Evolutionary conservation across 2,888 invertebrate genomes (phyloP), one percentile per base, ranked within the genome.

Genomic region (Meghimatium bilineatum): DNA sequence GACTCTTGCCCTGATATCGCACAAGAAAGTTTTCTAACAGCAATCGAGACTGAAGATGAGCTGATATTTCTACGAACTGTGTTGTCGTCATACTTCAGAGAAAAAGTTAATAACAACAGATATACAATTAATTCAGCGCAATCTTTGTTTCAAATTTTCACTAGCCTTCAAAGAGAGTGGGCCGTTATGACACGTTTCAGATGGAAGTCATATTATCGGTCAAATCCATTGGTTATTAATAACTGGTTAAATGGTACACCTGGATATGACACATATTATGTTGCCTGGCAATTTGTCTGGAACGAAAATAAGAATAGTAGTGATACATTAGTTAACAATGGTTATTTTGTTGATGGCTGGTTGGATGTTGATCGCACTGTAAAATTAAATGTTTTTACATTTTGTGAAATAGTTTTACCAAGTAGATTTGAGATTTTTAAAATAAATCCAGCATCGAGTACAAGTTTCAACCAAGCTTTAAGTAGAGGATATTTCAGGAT

Each of bases 381-480:
- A 26, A 14, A 5, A n/a, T 14, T 0, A 72, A 26, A 10, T 6
- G 1, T 12, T 14, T 44, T 44, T 5, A 1, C 12, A 14, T n/a
- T 72, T 6, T 72, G 72, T 72, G 72, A 72, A n/a, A n/a, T 44
- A 12, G n/a, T 14, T 72, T 44, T 72, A n/a, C 44, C 72, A 44
- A 0, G 72, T 14, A 23, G 44, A 12, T 10, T 72, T 44, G n/a
- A 72, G 12, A 12, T 17, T 8, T 3, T 75, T 12, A 49, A 6
- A 52, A 36, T 36, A n/a, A 12, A 23, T 6, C 26, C 26, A 38
- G 77, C 63, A 8, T 36, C 32, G 0, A 60, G 23, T 3, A n/a
- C 8, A 14, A 36, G 38, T 38, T 23, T n/a, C 32, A 14, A 26
- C 17, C 0, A 3, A 6, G 63, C 38, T 63, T 38, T 63, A 38